Evolutionary conservation across 2,888 invertebrate genomes (phyloP).

Genomic region (Zygothrica quintamaculata): DNA sequence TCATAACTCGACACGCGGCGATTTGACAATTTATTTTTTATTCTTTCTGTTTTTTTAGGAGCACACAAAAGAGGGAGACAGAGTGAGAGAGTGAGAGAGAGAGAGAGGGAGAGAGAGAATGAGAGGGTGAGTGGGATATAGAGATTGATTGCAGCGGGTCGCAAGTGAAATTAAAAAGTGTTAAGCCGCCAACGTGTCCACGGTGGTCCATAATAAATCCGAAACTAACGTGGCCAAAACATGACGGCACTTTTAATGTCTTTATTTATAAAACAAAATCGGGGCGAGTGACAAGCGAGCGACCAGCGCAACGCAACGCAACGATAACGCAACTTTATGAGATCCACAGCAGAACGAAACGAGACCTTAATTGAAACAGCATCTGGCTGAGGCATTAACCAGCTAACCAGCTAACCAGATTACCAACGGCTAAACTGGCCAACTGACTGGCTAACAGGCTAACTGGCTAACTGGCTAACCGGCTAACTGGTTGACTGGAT

Average conservation of each 20-base stretch:
- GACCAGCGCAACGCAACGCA: slow-evolving; percentile 43
- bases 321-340: slow-evolving; percentile 64
- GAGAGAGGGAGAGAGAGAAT: slow-evolving; percentile 3
- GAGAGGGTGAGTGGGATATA: background rate
- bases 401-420: background rate
- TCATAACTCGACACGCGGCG: slow-evolving; percentile 56
- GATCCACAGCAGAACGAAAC: slow-evolving; percentile 14
- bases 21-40: slow-evolving; percentile 36
- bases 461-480: too few species aligned
- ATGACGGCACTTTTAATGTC: slow-evolving; percentile 78
- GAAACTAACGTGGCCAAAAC: slow-evolving; percentile 57
- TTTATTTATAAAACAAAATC: slow-evolving; percentile 78
- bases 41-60: slow-evolving; percentile 7
- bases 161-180: slow-evolving; percentile 77
- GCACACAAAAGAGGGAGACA: slow-evolving; percentile 6
- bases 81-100: background rate
- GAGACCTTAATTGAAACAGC: slow-evolving; percentile 66
- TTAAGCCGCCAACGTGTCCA: slow-evolving; percentile 66
- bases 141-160: slow-evolving; percentile 70
- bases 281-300: slow-evolving; percentile 69
- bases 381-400: slow-evolving; percentile 23
- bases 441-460: slow-evolving; percentile 10
- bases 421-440: slow-evolving; percentile 7
- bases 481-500: background rate
- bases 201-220: slow-evolving; percentile 76